Conservation (phyloP, 1,140 invertebrate genomes). For the Bombus ignitus region DNA sequence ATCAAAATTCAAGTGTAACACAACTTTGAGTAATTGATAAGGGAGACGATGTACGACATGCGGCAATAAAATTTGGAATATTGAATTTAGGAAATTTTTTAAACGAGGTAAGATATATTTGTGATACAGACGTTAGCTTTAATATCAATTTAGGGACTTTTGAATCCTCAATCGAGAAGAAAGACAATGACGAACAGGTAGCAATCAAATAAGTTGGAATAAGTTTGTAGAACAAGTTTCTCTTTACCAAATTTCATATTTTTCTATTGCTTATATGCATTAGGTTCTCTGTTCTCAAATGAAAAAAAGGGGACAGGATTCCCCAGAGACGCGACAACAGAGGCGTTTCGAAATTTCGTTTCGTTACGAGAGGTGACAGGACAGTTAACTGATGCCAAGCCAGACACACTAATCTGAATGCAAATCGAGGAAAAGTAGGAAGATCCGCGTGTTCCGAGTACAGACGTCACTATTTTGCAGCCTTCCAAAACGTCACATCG, state of each 20-base stretch:
- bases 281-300: neutral
- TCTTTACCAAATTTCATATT: neutral
- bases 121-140: too few relatives aligned
- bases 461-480: too few relatives aligned
- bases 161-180: too few relatives aligned
- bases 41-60: neutral
- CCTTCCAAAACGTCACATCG: neutral
- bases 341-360: neutral
- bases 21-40: neutral
- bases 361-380: neutral
- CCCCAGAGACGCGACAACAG: neutral
- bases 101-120: neutral
- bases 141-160: too few relatives aligned
- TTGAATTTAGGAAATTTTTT: neutral
- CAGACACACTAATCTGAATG: constrained; percentile 56
- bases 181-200: neutral
- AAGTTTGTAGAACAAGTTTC: neutral
- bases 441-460: constrained; percentile 40
- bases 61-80: neutral
- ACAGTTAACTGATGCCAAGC: neutral
- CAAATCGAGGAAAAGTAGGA: constrained; percentile 59
- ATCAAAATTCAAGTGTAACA: neutral
- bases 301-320: neutral
- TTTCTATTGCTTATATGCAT: neutral
- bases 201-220: neutral